These are phyloP conservation scores for Drosophila mettleri DNA, from an alignment of 2,888 invertebrate species.

Conservation along the genomic window DNA sequence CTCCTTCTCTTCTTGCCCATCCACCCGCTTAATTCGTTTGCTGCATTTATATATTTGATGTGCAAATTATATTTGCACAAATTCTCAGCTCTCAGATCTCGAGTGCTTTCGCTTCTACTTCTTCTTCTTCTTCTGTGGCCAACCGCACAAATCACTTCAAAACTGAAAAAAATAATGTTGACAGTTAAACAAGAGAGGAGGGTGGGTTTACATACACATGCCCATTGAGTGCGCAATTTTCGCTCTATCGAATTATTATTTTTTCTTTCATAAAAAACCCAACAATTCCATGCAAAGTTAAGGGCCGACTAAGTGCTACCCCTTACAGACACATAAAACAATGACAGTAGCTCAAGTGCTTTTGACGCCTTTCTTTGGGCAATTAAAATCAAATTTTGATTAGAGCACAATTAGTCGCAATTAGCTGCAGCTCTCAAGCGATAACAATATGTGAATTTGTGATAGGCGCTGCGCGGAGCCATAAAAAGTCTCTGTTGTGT, in stretches of 20 bases:
- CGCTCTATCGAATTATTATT: slow-evolving; percentile 23
- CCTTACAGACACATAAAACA: neutral
- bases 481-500: slow-evolving; percentile 59
- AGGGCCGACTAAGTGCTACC: slow-evolving; percentile 35
- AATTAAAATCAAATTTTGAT: slow-evolving; percentile 52
- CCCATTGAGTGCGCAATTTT: slow-evolving; percentile 41
- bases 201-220: neutral
- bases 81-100: slow-evolving; percentile 51
- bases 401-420: slow-evolving; percentile 63
- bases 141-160: slow-evolving; percentile 64
- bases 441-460: neutral
- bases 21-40: slow-evolving; percentile 31
- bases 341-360: slow-evolving; percentile 3
- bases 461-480: slow-evolving; percentile 11
- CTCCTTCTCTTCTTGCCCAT: neutral
- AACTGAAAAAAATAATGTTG: slow-evolving; percentile 39
- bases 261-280: slow-evolving; percentile 37
- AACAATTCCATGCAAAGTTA: slow-evolving; percentile 51
- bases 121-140: slow-evolving; percentile 46
- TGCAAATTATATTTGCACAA: slow-evolving; percentile 80
- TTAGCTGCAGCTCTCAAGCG: slow-evolving; percentile 52
- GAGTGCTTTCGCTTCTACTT: slow-evolving; percentile 33
- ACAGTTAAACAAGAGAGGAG: slow-evolving; percentile 12
- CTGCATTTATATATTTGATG: slow-evolving; percentile 67
- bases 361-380: slow-evolving; percentile 9